Evolutionary conservation across 2,888 invertebrate species (phyloP).

Genomic region (Galerucella calmariensis): DNA sequence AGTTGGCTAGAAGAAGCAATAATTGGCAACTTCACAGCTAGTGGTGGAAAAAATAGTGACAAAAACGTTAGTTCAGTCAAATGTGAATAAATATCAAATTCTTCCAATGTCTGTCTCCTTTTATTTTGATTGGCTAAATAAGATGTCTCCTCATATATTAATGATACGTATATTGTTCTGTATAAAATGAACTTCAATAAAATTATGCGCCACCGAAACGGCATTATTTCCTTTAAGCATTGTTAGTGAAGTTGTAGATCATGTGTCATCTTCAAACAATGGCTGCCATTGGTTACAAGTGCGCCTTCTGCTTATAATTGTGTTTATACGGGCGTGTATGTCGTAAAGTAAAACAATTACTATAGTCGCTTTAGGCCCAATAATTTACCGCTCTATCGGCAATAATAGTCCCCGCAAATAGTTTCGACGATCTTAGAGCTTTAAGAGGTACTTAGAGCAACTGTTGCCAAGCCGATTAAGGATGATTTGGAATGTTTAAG

Average conservation of each 20-base stretch:
- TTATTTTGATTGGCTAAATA: no score
- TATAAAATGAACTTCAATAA: background rate
- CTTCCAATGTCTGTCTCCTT: no score
- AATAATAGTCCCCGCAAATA: slow-evolving; percentile 63
- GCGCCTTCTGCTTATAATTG: slow-evolving; percentile 44
- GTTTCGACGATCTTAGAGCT: slow-evolving; percentile 61
- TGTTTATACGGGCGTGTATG: slow-evolving; percentile 48
- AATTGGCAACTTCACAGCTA: no score
- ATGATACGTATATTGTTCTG: background rate
- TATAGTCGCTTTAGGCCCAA: slow-evolving; percentile 61
- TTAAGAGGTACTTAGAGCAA: slow-evolving; percentile 57
- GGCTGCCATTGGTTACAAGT: slow-evolving; percentile 52
- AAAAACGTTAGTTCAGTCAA: no score
- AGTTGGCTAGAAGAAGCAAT: no score
- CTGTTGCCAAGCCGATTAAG: slow-evolving; percentile 48
- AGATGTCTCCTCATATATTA: no score
- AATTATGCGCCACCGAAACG: background rate
- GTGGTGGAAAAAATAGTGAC: no score
- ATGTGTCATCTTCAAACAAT: slow-evolving; percentile 57
- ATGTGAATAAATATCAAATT: no score
- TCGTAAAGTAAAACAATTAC: slow-evolving; percentile 63
- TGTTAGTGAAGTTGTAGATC: slow-evolving; percentile 53
- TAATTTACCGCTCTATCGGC: slow-evolving; percentile 61
- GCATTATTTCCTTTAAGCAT: slow-evolving; percentile 14
- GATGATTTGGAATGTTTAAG: slow-evolving; percentile 33